Conservation (phyloP, 2,113 vertebrate genomes). For the Sardina pilchardus region DNA sequence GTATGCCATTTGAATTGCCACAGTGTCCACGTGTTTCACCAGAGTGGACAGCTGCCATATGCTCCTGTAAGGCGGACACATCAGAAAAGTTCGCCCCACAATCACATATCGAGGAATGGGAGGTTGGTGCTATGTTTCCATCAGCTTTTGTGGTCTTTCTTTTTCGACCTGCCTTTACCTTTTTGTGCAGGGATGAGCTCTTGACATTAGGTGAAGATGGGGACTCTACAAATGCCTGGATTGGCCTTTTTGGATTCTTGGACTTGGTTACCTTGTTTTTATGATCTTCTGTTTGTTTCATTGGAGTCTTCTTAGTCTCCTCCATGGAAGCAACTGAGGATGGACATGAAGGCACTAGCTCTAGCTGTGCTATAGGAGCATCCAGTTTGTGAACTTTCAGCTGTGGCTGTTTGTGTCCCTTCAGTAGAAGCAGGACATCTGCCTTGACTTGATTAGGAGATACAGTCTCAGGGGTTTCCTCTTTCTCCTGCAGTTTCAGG, state of each 20-base stretch:
- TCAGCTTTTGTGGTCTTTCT: constrained; percentile 68
- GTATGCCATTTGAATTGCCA: constrained; percentile 62
- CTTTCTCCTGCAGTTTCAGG: constrained; percentile 34
- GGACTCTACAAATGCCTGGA: constrained; percentile 54
- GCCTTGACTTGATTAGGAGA: constrained; percentile 53
- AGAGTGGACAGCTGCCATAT: constrained; percentile 65
- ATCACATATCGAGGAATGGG: constrained; percentile 63
- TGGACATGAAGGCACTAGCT: constrained; percentile 59
- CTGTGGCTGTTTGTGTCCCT: constrained; percentile 77
- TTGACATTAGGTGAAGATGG: constrained; percentile 48
- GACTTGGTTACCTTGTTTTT: background rate
- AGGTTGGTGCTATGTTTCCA: constrained; percentile 66
- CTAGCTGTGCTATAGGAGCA: constrained; percentile 34
- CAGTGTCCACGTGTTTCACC: constrained; percentile 57
- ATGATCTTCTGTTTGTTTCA: constrained; percentile 16
- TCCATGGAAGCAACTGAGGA: constrained; percentile 32
- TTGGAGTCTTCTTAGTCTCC: constrained; percentile 1
- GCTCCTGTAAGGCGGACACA: constrained; percentile 69
- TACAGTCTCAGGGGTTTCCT: constrained; percentile 29
- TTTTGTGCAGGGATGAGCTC: constrained; percentile 12
- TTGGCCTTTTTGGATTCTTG: constrained; percentile 38
- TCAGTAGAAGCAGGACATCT: constrained; percentile 71
- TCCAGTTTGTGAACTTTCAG: constrained; percentile 73
- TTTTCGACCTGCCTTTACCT: constrained; percentile 67
- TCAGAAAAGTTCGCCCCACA: constrained; percentile 70